A percentile compares a stretch with the other conserved stretches of the same genome.
phyloP scores from a whole-genome alignment of 2,888 invertebrate genomes.

The Agonopterix subpropinquella region DNA sequence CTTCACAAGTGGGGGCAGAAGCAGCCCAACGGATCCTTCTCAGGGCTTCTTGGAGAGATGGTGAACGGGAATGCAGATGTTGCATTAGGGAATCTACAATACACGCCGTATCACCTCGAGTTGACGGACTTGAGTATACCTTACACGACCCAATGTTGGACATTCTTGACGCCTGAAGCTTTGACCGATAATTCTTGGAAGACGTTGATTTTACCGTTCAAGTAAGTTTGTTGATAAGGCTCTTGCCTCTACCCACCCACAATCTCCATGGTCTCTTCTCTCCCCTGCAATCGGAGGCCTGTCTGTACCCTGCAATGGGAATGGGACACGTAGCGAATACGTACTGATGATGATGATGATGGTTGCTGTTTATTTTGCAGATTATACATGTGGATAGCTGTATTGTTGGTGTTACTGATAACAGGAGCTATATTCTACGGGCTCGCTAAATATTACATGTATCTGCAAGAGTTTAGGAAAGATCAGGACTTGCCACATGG shows the following conservation, averaged over 20 bases:
- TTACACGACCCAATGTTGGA: constrained; percentile 88
- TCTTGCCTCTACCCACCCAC: too few species aligned
- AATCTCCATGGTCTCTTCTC: too few species aligned
- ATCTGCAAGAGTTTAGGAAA: constrained; percentile 43
- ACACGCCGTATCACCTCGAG: constrained; percentile 80
- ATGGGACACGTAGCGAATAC: too few species aligned
- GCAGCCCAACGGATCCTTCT: constrained; percentile 78
- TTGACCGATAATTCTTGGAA: constrained; percentile 89
- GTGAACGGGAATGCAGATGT: constrained; percentile 80
- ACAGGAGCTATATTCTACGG: constrained; percentile 80
- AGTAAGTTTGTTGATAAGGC: constrained; percentile 57
- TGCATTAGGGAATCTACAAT: constrained; percentile 86
- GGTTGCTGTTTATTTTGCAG: constrained; percentile 51
- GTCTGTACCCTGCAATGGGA: too few species aligned
- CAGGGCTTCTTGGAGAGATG: constrained; percentile 85
- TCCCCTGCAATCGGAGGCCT: too few species aligned
- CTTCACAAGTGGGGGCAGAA: constrained; percentile 81
- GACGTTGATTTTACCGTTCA: constrained; percentile 86
- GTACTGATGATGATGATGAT: not conserved
- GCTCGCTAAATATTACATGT: constrained; percentile 76
- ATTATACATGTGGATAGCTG: constrained; percentile 83
- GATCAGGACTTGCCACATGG: constrained; percentile 4
- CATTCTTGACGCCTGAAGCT: constrained; percentile 89
- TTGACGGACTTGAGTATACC: constrained; percentile 85
- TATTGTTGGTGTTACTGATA: constrained; percentile 79